Base-by-base conservation (phyloP, 2,888 invertebrate genomes). In the Clanis bilineata region DNA sequence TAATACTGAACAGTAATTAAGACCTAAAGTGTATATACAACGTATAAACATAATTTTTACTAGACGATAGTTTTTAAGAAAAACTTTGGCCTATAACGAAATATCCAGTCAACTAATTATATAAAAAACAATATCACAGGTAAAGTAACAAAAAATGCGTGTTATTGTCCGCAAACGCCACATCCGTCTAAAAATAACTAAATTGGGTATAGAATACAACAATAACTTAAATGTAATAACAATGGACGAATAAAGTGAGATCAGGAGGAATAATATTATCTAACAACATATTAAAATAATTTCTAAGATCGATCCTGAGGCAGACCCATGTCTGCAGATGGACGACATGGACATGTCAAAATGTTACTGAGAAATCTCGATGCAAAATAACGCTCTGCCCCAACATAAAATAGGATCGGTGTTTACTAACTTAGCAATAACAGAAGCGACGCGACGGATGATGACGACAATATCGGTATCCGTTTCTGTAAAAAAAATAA, bases 51-150 rank as follows among this genome's bases (percentile, higher is more conserved):
- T n/a, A n/a, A n/a, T 1, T 36, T 2, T 38, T 38, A 38, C 38
- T 38, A 38, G 3, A 2, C 5, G 18, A 7, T 7, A 41, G 18
- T n/a, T 39, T 41, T 39, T 18, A 41, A 41, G 6, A 15, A 18
- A 41, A 41, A 18, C 15, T 2, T 51, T 32, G 0, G 9, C 28
- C 3, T 7, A 51, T 7, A 28, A 15, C 18, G 32, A 51, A 15
- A 18, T 3, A 1, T 51, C 3, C 28, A 18, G 15, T 25, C n/a
- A 25, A 25, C 9, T 28, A 10, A 7, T 32, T 7, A 6, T 41
- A 51, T 28, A 32, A 51, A 28, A 51, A 25, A 9, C 32, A 51
- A 9, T 51, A 51, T 51, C 51, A 51, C 51, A 51, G 51, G 51
- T 28, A 21, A 51, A 51, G 18, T 32, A 51, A 51, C 10, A 47